These are phyloP conservation scores for Drosophila sordidapex DNA, from an alignment of 2,888 invertebrate genomes.

Conservation along the genomic window DNA sequence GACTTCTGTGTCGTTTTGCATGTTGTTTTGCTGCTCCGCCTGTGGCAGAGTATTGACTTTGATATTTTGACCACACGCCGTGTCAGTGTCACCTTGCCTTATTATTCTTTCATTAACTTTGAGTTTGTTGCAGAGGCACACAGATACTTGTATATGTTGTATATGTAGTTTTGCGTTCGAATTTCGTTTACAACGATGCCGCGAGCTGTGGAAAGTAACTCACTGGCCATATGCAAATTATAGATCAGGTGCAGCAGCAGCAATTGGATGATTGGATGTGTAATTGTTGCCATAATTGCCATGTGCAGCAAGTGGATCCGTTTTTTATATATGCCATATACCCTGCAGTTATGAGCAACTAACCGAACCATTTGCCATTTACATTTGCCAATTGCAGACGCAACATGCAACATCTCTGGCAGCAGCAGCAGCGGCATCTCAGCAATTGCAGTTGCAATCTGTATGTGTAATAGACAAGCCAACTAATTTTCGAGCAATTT, in stretches of 20 bases:
- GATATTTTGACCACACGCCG: constrained; percentile 60
- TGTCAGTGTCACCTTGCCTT: constrained; percentile 70
- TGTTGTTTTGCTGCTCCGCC: constrained; percentile 31
- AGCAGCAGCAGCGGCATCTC: constrained; percentile 23
- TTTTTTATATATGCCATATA: constrained; percentile 63
- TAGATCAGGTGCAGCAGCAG: constrained; percentile 71
- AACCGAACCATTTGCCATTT: constrained; percentile 70
- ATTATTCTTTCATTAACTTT: constrained; percentile 77
- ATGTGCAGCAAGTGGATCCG: constrained; percentile 76
- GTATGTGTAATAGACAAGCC: constrained; percentile 78
- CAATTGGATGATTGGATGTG: constrained; percentile 64
- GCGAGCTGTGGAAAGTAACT: constrained; percentile 81
- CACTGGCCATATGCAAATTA: constrained; percentile 75
- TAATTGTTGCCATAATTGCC: constrained; percentile 70
- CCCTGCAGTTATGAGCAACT: constrained; percentile 80
- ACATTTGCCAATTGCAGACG: constrained; percentile 47
- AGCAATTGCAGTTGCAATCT: constrained; percentile 66
- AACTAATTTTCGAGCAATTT: constrained; percentile 77
- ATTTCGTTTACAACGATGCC: constrained; percentile 51
- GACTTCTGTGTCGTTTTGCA: constrained; percentile 53
- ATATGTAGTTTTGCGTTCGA: constrained; percentile 11
- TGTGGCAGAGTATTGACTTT: constrained; percentile 41
- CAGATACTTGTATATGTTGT: background rate
- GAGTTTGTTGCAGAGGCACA: constrained; percentile 33
- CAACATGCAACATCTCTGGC: constrained; percentile 65